Conservation (phyloP, 1,140 invertebrate species). For the Drosophila repletoides region DNA sequence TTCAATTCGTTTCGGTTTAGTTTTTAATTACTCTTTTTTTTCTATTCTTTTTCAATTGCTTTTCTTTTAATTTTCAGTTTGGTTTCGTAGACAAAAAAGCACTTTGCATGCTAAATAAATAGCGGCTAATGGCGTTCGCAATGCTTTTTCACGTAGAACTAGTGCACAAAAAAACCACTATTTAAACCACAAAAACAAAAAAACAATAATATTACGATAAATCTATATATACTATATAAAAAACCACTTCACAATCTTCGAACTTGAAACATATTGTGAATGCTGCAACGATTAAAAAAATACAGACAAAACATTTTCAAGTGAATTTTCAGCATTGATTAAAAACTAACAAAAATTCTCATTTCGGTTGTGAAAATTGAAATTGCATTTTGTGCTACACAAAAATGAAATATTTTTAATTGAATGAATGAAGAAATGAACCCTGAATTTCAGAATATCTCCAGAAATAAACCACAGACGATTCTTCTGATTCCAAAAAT, state of each 20-base stretch:
- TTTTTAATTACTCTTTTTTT: conserved; percentile 15
- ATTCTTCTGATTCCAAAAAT: no score
- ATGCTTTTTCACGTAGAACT: conserved; percentile 46
- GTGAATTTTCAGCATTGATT: conserved; percentile 7
- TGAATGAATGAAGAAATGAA: background rate
- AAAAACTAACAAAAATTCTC: background rate
- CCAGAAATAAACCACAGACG: no score
- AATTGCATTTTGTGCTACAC: no score
- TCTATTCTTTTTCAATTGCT: conserved; percentile 25
- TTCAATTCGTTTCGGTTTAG: conserved; percentile 19
- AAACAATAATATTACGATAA: no score
- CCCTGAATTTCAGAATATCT: no score
- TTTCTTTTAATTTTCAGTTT: no score
- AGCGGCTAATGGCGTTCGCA: conserved; percentile 41
- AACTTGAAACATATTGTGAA: conserved; percentile 14
- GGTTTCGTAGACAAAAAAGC: conserved; percentile 52
- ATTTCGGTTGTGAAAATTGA: background rate
- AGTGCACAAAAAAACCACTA: conserved; percentile 36
- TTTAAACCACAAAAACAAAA: background rate
- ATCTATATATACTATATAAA: background rate
- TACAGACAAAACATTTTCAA: conserved; percentile 7
- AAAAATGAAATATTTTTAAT: no score
- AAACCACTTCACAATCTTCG: conserved; percentile 22
- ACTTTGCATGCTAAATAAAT: conserved; percentile 65
- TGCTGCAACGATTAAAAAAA: conserved; percentile 2